These are phyloP conservation scores for Petrosia ficiformis DNA, from an alignment of 37 sponge, comb jelly and placozoan genomes.

Conservation along the genomic window DNA sequence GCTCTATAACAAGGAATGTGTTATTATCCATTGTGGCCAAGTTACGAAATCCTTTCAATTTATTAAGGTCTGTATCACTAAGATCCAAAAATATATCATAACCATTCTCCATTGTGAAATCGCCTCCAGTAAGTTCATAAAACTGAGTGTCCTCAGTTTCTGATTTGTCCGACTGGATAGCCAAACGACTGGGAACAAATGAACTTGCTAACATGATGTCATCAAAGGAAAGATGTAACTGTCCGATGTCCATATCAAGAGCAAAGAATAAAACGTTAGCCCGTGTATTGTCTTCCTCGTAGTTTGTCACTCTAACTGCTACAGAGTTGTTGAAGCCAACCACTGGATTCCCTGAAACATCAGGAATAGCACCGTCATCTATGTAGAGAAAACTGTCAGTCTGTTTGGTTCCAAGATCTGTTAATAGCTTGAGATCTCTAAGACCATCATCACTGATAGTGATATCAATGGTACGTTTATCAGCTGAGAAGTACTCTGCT, in stretches of 20 bases:
- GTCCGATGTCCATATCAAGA: constrained; percentile 69
- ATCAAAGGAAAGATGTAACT: constrained; percentile 72
- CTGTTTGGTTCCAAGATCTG: constrained; percentile 54
- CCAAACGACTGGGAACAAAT: constrained; percentile 23
- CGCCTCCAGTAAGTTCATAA: constrained; percentile 59
- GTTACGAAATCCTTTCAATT: constrained; percentile 56
- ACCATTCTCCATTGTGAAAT: constrained; percentile 55
- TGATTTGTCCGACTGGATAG: constrained; percentile 29
- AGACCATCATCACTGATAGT: constrained; percentile 49
- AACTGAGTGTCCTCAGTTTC: not conserved
- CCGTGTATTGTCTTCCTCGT: constrained; percentile 49
- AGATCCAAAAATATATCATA: constrained; percentile 70
- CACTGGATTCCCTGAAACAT: constrained; percentile 63
- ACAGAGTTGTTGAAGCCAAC: constrained; percentile 6
- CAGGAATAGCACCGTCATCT: constrained; percentile 62
- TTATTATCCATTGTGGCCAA: constrained; percentile 40
- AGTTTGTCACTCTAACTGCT: constrained; percentile 40
- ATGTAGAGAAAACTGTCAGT: constrained; percentile 63
- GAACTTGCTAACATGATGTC: constrained; percentile 64
- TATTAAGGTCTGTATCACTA: constrained; percentile 64
- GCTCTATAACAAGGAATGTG: constrained; percentile 60
- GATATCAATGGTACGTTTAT: constrained; percentile 43
- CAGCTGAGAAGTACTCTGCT: constrained; percentile 16
- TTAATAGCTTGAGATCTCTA: constrained; percentile 50
- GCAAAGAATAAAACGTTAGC: constrained; percentile 59